Evolutionary conservation across 2,797 vertebrate genomes (phyloP).

Genomic region (Urophycis tenuis): DNA sequence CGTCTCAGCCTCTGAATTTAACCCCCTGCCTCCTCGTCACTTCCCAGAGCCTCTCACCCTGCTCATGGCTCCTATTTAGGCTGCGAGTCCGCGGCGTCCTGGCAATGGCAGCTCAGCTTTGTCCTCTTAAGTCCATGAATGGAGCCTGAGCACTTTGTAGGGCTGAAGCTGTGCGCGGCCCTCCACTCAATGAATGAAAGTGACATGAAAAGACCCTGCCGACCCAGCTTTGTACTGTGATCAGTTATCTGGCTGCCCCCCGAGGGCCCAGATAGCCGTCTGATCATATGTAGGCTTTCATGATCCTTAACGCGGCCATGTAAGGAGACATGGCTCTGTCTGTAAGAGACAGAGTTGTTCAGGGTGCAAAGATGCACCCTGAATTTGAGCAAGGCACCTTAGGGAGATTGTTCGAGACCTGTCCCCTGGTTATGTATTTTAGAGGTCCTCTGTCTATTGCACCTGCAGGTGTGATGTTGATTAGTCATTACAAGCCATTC

Average conservation of each 20-base stretch:
- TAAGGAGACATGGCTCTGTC: constrained; percentile 43
- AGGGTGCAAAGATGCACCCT: constrained; percentile 23
- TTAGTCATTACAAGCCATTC: no score
- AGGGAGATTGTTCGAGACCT: background rate
- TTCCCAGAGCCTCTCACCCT: constrained; percentile 1
- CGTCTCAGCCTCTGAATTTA: background rate
- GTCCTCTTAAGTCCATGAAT: constrained; percentile 70
- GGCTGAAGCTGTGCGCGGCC: constrained; percentile 45
- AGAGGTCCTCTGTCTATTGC: no score
- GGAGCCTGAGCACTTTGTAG: constrained; percentile 62
- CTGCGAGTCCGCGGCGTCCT: constrained; percentile 49
- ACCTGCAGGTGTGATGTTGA: no score
- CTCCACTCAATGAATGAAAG: constrained; percentile 66
- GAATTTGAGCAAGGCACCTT: constrained; percentile 12
- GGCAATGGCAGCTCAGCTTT: constrained; percentile 59
- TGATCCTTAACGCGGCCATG: constrained; percentile 58
- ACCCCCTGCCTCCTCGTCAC: constrained; percentile 10
- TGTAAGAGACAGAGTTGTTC: constrained; percentile 25
- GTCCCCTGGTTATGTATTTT: background rate
- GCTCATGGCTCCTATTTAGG: constrained; percentile 60
- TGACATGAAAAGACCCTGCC: constrained; percentile 76
- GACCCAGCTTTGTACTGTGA: constrained; percentile 73
- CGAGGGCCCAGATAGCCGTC: constrained; percentile 59
- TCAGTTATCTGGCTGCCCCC: constrained; percentile 64
- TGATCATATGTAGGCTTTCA: constrained; percentile 69